Evolutionary conservation across 2,888 invertebrate genomes (phyloP).

Genomic region (Exephanes ischioxanthus): DNA sequence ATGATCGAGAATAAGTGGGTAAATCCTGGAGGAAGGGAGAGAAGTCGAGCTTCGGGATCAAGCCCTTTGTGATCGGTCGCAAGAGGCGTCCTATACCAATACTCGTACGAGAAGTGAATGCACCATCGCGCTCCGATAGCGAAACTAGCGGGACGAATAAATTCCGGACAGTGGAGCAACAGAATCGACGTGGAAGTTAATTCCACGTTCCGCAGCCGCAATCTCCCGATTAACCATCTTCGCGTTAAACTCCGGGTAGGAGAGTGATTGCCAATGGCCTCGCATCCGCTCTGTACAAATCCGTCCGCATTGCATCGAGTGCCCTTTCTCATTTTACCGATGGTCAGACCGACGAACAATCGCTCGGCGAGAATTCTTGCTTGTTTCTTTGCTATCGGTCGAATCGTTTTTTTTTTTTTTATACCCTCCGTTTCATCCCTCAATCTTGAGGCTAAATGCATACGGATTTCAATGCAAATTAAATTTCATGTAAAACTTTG

Average conservation of each 20-base stretch:
- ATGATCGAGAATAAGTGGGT: constrained; percentile 9
- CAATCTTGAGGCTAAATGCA: background rate
- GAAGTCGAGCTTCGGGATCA: background rate
- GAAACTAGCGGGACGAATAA: constrained; percentile 4
- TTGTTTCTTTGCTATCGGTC: background rate
- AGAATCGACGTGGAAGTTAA: constrained; percentile 1
- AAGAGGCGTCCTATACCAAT: background rate
- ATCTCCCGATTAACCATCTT: constrained; percentile 10
- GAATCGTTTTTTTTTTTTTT: background rate
- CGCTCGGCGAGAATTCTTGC: background rate
- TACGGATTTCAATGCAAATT: background rate
- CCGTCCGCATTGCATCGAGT: background rate
- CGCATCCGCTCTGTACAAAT: background rate
- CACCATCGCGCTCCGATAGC: background rate
- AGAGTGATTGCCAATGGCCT: background rate
- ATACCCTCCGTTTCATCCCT: background rate
- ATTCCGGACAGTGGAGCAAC: background rate
- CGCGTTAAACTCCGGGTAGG: background rate
- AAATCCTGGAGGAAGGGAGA: constrained; percentile 2
- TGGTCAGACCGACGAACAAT: background rate
- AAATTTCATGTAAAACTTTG: constrained; percentile 11
- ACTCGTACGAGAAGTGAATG: background rate
- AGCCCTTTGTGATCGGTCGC: background rate
- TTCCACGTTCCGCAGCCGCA: background rate
- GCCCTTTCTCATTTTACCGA: background rate